Evolutionary conservation across 2,888 invertebrate species (phyloP), one percentile per base, ranked within the genome.

Genomic region (Scrobipalpa atriplicella): DNA sequence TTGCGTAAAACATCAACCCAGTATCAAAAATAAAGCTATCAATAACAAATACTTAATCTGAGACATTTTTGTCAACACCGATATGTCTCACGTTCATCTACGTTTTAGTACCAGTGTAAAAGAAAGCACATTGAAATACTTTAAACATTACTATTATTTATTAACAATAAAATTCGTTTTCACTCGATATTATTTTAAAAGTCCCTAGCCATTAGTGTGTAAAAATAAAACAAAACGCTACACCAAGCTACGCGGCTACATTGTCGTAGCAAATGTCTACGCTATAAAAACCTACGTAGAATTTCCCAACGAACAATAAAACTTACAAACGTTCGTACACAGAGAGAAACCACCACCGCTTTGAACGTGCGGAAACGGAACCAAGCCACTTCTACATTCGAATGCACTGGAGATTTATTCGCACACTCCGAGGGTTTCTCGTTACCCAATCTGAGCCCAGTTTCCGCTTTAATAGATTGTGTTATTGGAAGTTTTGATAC

Each of bases 321-420:
- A 58, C 38, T 10, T n/a, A 29, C 38, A 38, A 11, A 58, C 21
- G 56, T 29, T 18, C 56, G 56, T 56, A 16, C 58, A 36, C 16
- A 29, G 54, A 18, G 54, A 18, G 29, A 21, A 54, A 47, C 47
- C 54, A 54, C n/a, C 29, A 41, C 43, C 36, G 60, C 72, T 61
- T 63, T 69, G 73, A 72, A 73, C 71, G 72, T 75, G 73, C 71
- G 71, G 74, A 77, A 78, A 76, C 65, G 74, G 73, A 78, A 72
- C 73, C 69, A 67, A 73, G 75, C 67, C 70, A 74, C 68, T 78
- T 76, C 74, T 75, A 72, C 73, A 68, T 71, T 65, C 68, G 68
- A 77, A 67, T 71, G 69, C 66, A 72, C 64, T 13, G 18, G 58
- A 47, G 47, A 65, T 65, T 65, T 65, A 65, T 60, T 65, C 43